Conservation (phyloP, 2,113 vertebrate species). For the Micronycteris hirsuta region DNA sequence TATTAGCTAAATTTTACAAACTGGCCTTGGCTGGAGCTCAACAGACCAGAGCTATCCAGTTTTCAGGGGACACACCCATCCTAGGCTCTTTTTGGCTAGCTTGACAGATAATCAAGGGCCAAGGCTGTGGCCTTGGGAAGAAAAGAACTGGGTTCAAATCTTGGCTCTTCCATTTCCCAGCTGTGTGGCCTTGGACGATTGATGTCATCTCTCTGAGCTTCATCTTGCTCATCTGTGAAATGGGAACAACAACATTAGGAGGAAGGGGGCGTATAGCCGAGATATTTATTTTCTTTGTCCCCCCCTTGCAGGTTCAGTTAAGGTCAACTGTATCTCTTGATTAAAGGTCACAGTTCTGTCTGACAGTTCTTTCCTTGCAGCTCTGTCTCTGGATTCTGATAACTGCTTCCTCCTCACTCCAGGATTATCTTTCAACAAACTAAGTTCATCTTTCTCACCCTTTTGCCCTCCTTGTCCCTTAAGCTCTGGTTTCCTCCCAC, state of each 20-base stretch:
- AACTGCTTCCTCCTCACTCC: background rate
- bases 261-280: too few species aligned
- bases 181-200: background rate
- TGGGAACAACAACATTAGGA: background rate
- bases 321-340: background rate
- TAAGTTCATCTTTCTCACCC: background rate
- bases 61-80: background rate
- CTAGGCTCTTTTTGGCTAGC: background rate
- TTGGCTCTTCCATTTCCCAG: background rate
- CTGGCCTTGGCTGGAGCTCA: too few species aligned
- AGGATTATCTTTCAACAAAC: background rate
- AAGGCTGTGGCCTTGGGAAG: background rate
- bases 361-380: background rate
- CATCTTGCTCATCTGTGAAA: background rate
- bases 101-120: background rate
- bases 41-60: background rate
- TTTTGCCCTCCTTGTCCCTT: background rate
- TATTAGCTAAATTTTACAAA: background rate
- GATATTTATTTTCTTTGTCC: background rate
- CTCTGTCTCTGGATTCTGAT: background rate
- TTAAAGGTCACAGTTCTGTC: too few species aligned
- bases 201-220: background rate
- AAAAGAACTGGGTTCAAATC: background rate
- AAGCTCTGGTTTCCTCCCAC: background rate
- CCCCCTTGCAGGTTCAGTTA: background rate